Evolutionary conservation across 2,888 invertebrate species (phyloP).

Genomic region (Eilema sororculum): DNA sequence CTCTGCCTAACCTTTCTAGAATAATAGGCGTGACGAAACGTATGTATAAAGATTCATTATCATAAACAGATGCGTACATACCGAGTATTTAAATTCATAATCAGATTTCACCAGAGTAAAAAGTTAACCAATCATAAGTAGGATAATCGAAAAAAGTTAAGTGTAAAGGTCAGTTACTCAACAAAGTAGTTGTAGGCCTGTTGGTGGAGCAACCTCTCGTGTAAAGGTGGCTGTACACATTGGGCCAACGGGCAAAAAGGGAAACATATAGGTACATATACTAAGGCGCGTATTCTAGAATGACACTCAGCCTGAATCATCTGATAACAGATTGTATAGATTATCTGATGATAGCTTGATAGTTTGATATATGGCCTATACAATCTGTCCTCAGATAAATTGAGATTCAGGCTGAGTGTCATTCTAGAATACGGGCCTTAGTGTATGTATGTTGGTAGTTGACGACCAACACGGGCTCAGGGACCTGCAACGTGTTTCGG

Average conservation of each 20-base stretch:
- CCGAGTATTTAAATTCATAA: not conserved
- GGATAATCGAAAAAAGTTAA: conserved; percentile 43
- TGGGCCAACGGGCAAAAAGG: not conserved
- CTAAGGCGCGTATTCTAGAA: no score
- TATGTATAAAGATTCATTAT: not conserved
- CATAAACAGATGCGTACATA: not conserved
- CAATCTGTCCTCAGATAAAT: no score
- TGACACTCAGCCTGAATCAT: no score
- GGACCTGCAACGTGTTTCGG: no score
- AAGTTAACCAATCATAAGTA: conserved; percentile 32
- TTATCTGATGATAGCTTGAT: no score
- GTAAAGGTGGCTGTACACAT: conserved; percentile 15
- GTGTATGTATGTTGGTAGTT: not conserved
- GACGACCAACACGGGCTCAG: not conserved
- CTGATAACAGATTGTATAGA: no score
- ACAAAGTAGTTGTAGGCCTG: conserved; percentile 50
- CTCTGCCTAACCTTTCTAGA: not conserved
- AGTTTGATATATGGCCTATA: no score
- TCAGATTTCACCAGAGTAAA: conserved; percentile 34
- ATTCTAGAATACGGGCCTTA: no score
- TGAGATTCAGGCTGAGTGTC: no score
- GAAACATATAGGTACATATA: no score
- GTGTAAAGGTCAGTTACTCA: conserved; percentile 71
- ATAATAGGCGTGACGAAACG: not conserved
- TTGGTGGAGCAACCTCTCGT: conserved; percentile 60